Conservation (phyloP, 1,140 invertebrate genomes). For the Drosophila novamexicana region DNA sequence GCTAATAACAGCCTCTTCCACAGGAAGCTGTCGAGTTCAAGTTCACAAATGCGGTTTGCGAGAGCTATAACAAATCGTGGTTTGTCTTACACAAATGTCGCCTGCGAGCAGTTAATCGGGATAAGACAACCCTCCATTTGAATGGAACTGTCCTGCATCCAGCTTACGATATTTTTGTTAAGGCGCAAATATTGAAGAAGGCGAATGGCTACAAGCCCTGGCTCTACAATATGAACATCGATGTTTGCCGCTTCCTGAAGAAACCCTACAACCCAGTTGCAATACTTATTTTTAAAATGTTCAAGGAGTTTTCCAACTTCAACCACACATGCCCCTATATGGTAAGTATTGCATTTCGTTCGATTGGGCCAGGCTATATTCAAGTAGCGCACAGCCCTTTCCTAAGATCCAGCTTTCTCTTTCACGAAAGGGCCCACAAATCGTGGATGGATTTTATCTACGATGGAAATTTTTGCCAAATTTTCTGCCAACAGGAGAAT, state of each 20-base stretch:
- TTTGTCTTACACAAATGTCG: slow-evolving; percentile 15
- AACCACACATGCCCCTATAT: slow-evolving; percentile 25
- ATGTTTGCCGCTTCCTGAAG: slow-evolving; percentile 1
- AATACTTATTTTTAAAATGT: background rate
- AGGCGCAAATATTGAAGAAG: background rate
- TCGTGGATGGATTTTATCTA: slow-evolving; percentile 20
- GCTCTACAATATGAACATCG: background rate
- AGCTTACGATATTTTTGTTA: background rate
- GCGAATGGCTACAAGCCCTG: slow-evolving; percentile 16
- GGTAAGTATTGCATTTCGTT: background rate
- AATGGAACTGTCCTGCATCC: slow-evolving; percentile 1
- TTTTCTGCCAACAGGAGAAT: slow-evolving; percentile 30
- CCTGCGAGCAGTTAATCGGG: slow-evolving; percentile 6
- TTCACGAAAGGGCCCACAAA: slow-evolving; percentile 23
- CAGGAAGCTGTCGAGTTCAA: slow-evolving; percentile 6
- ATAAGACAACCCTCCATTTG: slow-evolving; percentile 3
- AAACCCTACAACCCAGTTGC: slow-evolving; percentile 14
- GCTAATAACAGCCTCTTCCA: background rate
- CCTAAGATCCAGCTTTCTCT: background rate
- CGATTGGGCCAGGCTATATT: background rate
- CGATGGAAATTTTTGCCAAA: background rate
- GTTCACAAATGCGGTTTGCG: slow-evolving; percentile 21
- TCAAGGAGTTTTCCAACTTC: slow-evolving; percentile 10
- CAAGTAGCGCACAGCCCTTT: too few relatives aligned
- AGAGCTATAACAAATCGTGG: slow-evolving; percentile 12